phyloP scores from a whole-genome alignment of 2,888 invertebrate species.

The Gnatocerus cornutus region DNA sequence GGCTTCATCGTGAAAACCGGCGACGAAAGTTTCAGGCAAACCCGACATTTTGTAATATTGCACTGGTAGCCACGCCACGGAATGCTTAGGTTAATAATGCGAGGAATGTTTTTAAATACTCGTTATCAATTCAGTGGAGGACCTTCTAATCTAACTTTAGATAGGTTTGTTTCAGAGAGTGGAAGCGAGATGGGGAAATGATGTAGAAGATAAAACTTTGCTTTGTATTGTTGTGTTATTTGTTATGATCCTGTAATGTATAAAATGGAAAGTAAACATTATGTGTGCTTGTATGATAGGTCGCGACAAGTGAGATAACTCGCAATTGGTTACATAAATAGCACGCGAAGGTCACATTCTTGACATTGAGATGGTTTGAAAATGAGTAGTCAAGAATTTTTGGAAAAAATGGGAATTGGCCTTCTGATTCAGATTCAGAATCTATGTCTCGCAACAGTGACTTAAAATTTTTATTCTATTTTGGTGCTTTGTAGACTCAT shows the following conservation, averaged over 20 bases:
- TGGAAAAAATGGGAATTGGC: too few species aligned
- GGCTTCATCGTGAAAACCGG: slow-evolving; percentile 78
- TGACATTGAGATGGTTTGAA: not conserved
- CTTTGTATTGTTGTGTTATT: too few species aligned
- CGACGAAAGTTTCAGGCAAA: slow-evolving; percentile 77
- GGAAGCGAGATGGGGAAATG: too few species aligned
- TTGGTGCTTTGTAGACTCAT: too few species aligned
- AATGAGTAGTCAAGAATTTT: too few species aligned
- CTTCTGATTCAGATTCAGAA: too few species aligned
- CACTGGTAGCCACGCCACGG: not conserved
- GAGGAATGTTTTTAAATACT: slow-evolving; percentile 1
- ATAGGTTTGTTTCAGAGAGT: too few species aligned
- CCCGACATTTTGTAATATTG: slow-evolving; percentile 32
- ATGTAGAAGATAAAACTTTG: too few species aligned
- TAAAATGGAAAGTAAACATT: slow-evolving; percentile 5
- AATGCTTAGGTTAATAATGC: not conserved
- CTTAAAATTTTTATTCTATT: too few species aligned
- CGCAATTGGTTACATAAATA: slow-evolving; percentile 5
- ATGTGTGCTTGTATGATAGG: slow-evolving; percentile 1
- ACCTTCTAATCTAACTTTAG: too few species aligned
- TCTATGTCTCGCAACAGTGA: too few species aligned
- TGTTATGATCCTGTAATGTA: too few species aligned
- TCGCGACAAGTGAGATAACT: not conserved
- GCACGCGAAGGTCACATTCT: slow-evolving; percentile 17
- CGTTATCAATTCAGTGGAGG: not conserved